These are phyloP conservation scores for Schizopygopsis pylzovi DNA, from an alignment of 2,797 vertebrate genomes.

Conservation along the genomic window DNA sequence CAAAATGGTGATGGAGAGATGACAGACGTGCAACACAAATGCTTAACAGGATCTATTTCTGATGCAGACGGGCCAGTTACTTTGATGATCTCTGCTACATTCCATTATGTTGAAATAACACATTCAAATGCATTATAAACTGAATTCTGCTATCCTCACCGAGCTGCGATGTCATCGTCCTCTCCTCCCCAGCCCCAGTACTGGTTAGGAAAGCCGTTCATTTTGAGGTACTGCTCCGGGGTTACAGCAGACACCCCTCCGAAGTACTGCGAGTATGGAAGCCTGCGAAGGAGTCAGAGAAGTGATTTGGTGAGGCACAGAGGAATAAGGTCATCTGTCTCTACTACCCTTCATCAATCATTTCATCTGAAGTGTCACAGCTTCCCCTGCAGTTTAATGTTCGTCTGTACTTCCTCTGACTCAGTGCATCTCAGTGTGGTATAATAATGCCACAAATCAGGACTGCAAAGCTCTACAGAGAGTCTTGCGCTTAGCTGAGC, in stretches of 20 bases:
- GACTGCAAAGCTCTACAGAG: too few species aligned
- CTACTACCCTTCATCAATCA: slow-evolving; percentile 24
- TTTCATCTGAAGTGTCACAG: slow-evolving; percentile 28
- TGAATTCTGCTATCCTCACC: slow-evolving; percentile 75
- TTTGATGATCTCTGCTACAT: neutral
- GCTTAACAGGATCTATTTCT: slow-evolving; percentile 28
- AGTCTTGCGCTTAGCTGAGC: too few species aligned
- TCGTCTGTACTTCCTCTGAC: neutral
- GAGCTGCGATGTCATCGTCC: slow-evolving; percentile 93
- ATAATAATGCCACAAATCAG: too few species aligned
- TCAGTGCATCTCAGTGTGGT: too few species aligned
- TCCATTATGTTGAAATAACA: neutral
- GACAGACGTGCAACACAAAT: slow-evolving; percentile 42
- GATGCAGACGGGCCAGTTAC: neutral
- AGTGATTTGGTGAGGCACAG: slow-evolving; percentile 34
- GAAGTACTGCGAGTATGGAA: slow-evolving; percentile 94
- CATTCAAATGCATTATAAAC: neutral
- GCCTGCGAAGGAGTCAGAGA: slow-evolving; percentile 72
- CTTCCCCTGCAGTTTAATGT: slow-evolving; percentile 5
- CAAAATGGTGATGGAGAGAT: slow-evolving; percentile 42
- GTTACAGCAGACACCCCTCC: slow-evolving; percentile 94
- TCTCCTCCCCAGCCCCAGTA: slow-evolving; percentile 99
- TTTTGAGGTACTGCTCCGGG: slow-evolving; percentile 96
- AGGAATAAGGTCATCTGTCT: slow-evolving; percentile 21
- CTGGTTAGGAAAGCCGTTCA: slow-evolving; percentile 96